These are phyloP conservation scores for Platorchestia sp. DNA, from an alignment of 1,140 invertebrate genomes.

Conservation along the genomic window DNA sequence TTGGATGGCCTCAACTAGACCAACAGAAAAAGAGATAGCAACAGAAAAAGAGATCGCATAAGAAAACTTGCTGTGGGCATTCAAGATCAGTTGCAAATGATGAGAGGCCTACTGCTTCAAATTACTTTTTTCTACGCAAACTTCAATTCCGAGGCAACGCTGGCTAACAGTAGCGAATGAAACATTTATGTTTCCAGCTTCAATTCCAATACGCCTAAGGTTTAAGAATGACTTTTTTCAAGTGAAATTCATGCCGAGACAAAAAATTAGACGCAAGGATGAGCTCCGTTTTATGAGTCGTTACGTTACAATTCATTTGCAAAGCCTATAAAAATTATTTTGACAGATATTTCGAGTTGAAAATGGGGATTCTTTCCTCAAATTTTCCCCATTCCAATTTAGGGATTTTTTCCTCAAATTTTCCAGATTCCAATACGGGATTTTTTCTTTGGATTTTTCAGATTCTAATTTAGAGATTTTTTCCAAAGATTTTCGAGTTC, in stretches of 20 bases:
- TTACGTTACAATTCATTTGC: not conserved
- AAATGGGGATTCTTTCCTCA: too few species aligned
- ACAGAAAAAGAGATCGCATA: not conserved
- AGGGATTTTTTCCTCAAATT: too few species aligned
- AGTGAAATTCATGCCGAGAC: not conserved
- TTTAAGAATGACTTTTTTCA: not conserved
- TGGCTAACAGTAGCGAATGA: not conserved
- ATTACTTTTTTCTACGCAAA: not conserved
- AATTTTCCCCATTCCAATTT: too few species aligned
- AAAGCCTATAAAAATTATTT: too few species aligned
- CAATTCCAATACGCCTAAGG: not conserved
- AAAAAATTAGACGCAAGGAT: not conserved
- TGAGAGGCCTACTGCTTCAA: not conserved
- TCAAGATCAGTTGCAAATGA: not conserved
- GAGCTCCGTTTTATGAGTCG: not conserved
- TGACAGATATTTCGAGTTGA: too few species aligned
- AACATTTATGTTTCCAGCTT: not conserved
- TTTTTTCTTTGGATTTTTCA: too few species aligned
- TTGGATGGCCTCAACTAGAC: conserved; percentile 7
- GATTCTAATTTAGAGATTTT: too few species aligned
- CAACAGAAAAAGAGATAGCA: conserved; percentile 10
- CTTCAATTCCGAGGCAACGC: not conserved
- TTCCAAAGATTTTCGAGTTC: too few species aligned
- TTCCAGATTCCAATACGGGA: too few species aligned
- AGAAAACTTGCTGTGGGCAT: conserved; percentile 13